Base-by-base conservation (phyloP, 2,888 invertebrate genomes). In the Anaspis maculata region DNA sequence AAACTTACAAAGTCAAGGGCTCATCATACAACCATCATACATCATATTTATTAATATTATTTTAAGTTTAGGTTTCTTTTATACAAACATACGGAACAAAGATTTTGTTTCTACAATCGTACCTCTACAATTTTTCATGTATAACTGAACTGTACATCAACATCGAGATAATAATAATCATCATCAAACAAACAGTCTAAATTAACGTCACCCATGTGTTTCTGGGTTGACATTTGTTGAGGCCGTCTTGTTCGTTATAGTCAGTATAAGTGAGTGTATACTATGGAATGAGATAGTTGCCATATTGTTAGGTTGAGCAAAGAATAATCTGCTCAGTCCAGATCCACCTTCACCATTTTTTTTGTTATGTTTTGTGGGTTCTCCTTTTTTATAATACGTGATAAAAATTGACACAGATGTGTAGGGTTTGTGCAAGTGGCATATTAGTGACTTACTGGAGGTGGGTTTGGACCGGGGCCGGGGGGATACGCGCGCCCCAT, bases 391-490 rank as follows among this genome's bases (percentile, higher is more conserved):
- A n/a, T n/a, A n/a, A n/a, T n/a, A 51, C 46, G 51, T 51, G 51
- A 52, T 51, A 52, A 61, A 61, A 61, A 61, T 61, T 61, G 60
- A 62, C 61, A 61, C 56, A 54, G 54, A 58, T 53, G 53, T 56
- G 55, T 57, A 52, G 57, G 52, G 55, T 49, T 52, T 57, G 56
- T 56, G 55, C 54, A 54, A 52, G 51, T 54, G 51, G 49, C 53
- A 55, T 55, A 53, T 60, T 65, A 64, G 57, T 66, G 64, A 67
- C 67, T 67, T 65, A 67, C 66, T 60, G 67, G 63, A 54, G 66
- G 66, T 49, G 62, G 64, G 52, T 64, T 63, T 49, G 61, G 60
- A 54, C 62, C 62, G 46, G 62, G 54, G 42, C 64, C 64, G 39
- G 65, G 56, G 40, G 64, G 62, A 48, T 66, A 67, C 29, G 64